Evolutionary conservation across 2,113 vertebrate species (phyloP), one percentile per base, ranked within the genome.

Genomic region (Carassius carassius): DNA sequence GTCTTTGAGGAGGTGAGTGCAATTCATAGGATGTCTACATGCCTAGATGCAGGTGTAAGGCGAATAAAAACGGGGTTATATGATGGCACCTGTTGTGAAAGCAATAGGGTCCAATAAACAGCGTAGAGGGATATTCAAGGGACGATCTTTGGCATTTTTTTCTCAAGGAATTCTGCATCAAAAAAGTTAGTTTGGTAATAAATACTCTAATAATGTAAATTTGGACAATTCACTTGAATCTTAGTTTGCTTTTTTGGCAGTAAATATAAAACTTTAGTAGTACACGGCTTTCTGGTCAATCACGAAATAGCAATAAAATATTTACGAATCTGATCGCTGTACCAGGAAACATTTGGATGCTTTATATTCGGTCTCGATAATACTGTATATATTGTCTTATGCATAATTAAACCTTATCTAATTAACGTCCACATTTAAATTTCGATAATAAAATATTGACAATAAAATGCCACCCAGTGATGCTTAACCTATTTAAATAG

Each of bases 1-100:
- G 54, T 72, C 67, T 84, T 83, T 74, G 47, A 73, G 82, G 51
- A 88, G 87, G 87, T 88, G 84, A 85, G 81, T 35, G 47, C 37
- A 60, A 70, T 78, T 63, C 7, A 23, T 6, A n/a, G 32, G 65
- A 19, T 60, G n/a, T 63, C 7, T 37, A 37, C 35, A 37, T 69
- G 4, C 37, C 16, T 35, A 41, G 13, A 13, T 41, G 35, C 3
- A 16, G 41, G n/a, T 69, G 9, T 44, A 10, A n/a, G 37, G 6
- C 75, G 11, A 19, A 23, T 23, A 32, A 12, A 78, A 35, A 37
- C 13, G 0, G 4, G 4, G 73, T 78, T 23, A 41, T 37, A 3
- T 54, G 54, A 29, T n/a, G n/a, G n/a, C 78, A 81, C 78, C 84
- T 86, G 84, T 86, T 86, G 84, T 81, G 69, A 67, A 37, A 35